Evolutionary conservation across 1,140 invertebrate species (phyloP), one percentile per base, ranked within the genome.

Genomic region (Rhagoletis zephyria): DNA sequence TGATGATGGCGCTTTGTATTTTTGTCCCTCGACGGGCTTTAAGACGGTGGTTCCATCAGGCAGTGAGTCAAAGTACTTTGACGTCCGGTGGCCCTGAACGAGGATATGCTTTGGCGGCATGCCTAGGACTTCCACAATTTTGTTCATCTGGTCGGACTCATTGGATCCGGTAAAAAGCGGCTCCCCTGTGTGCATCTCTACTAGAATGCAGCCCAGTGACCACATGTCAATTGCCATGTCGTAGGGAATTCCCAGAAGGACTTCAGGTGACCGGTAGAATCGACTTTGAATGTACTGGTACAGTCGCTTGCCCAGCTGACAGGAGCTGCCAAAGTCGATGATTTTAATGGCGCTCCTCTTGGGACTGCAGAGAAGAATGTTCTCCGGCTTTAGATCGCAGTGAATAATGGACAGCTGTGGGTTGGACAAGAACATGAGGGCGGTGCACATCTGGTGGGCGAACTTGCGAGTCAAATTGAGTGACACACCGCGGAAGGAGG

Each of bases 151-250:
- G 94, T 99, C 99, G 92, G 98, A 95, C 95, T 99, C 99, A 93
- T 99, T 99, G 91, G 98, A 97, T 65, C 99, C 99, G 91, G 98
- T 98, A 94, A 99, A 99, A 60, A 99, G 94, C 40, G 99, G 99
- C 94, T 99, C 98, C 87, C 99, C 99, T 19, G 99, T 99, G 94
- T 99, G 99, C 99, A 99, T 99, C 95, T 99, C 99, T 16, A 99
- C 98, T 89, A 99, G 95, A 93, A 99, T 99, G 94, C 99, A 99
- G 89, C 98, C 98, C 90, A 99, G 95, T 91, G 97, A 98, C 98
- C 98, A 99, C 97, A 99, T 98, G 93, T 99, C 98, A 94, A 99
- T 98, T 88, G 97, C 97, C 91, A 98, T 95, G 94, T 98, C 97
- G 94, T 99, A 99, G 63, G 97, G 97, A 88, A 98, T 97, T 89